Evolutionary conservation across 2,797 vertebrate genomes (phyloP).

Genomic region (Lophius americanus): DNA sequence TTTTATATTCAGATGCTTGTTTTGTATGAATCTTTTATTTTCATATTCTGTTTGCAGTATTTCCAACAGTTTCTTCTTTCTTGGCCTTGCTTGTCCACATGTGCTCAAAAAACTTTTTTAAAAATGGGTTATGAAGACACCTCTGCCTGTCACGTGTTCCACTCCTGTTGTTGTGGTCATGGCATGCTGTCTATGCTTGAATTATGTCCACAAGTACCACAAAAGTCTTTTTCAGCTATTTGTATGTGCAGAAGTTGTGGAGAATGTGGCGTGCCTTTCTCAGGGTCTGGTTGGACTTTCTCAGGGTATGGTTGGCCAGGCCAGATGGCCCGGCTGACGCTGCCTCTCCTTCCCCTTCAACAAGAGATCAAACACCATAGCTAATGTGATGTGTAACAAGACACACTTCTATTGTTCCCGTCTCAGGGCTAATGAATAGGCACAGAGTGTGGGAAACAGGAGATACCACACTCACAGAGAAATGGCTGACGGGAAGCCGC

Average conservation of each 20-base stretch:
- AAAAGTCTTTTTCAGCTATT: slow-evolving; percentile 76
- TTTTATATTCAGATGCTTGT: too few species aligned
- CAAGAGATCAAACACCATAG: slow-evolving; percentile 84
- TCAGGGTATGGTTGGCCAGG: slow-evolving; percentile 76
- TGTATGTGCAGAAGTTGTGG: slow-evolving; percentile 64
- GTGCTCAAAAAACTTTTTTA: slow-evolving; percentile 18
- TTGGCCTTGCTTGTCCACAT: slow-evolving; percentile 40
- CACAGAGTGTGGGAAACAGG: slow-evolving; percentile 84
- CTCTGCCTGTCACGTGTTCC: slow-evolving; percentile 35
- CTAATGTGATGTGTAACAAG: slow-evolving; percentile 88
- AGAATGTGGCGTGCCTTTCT: slow-evolving; percentile 72
- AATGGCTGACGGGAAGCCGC: slow-evolving; percentile 77
- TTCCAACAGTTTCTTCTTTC: slow-evolving; percentile 37
- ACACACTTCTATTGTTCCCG: slow-evolving; percentile 86
- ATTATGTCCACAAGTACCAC: slow-evolving; percentile 70
- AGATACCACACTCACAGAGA: slow-evolving; percentile 82
- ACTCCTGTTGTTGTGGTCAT: slow-evolving; percentile 40
- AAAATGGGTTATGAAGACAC: slow-evolving; percentile 7
- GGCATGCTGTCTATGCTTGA: slow-evolving; percentile 59
- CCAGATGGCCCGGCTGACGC: slow-evolving; percentile 81
- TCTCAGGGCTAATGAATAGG: slow-evolving; percentile 76
- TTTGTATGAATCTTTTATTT: background rate
- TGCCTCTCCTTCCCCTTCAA: slow-evolving; percentile 59
- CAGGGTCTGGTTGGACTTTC: slow-evolving; percentile 77
- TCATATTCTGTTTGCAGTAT: background rate